Conservation (phyloP, 2,113 vertebrate genomes). For the Danionella cerebrum region DNA sequence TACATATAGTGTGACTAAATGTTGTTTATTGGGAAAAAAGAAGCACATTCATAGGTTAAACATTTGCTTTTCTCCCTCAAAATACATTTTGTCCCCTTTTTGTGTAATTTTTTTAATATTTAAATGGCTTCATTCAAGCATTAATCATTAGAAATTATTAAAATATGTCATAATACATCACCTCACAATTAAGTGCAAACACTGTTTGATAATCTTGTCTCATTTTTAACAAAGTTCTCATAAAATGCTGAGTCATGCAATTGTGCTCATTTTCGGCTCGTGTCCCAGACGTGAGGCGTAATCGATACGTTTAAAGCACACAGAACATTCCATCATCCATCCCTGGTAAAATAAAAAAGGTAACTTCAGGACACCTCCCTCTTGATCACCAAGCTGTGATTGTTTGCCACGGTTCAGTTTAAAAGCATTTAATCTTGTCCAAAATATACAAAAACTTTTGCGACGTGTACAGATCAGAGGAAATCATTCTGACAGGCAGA, state of each 20-base stretch:
- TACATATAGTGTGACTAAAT: no score
- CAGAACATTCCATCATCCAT: constrained; percentile 57
- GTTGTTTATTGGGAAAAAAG: no score
- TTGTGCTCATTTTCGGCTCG: constrained; percentile 36
- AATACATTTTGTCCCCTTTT: no score
- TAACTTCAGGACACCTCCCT: constrained; percentile 59
- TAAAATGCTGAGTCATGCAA: constrained; percentile 28
- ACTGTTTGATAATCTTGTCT: constrained; percentile 17
- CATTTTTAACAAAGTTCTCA: constrained; percentile 15
- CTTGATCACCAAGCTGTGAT: constrained; percentile 56
- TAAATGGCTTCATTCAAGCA: no score
- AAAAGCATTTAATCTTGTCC: no score
- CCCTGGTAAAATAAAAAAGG: constrained; percentile 65
- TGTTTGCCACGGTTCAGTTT: constrained; percentile 45
- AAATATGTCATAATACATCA: no score
- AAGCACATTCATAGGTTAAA: no score
- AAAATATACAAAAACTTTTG: not conserved
- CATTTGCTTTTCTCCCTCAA: no score
- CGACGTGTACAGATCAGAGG: not conserved
- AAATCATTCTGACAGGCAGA: not conserved
- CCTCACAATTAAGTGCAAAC: no score
- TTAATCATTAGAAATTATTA: no score
- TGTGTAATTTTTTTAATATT: no score
- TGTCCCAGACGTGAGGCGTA: constrained; percentile 48
- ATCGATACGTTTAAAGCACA: constrained; percentile 56